These are phyloP conservation scores for Gobio gobio DNA, from an alignment of 2,113 vertebrate genomes.

Conservation along the genomic window DNA sequence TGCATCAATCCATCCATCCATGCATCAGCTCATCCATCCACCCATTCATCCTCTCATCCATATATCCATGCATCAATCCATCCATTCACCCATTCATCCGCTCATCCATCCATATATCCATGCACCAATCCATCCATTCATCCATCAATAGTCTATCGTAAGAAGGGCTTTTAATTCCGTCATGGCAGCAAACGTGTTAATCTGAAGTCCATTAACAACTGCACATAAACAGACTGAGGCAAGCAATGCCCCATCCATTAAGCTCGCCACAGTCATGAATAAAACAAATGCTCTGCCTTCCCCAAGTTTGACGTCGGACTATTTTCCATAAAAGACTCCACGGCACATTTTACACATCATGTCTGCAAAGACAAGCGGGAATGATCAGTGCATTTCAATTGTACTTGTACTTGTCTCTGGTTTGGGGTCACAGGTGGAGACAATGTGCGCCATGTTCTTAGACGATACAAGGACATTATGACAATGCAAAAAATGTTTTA, in stretches of 20 bases:
- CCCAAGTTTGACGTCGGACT: neutral
- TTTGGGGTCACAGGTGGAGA: neutral
- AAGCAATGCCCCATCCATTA: neutral
- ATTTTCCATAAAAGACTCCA: neutral
- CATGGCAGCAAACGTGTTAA: neutral
- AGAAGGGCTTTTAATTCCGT: neutral
- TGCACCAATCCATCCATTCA: neutral
- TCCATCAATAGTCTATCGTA: neutral
- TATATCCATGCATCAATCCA: neutral
- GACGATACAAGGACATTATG: neutral
- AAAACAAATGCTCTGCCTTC: neutral
- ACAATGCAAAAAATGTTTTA: neutral
- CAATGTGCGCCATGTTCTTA: neutral
- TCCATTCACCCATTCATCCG: neutral
- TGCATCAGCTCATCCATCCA: neutral
- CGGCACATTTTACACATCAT: neutral
- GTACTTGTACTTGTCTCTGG: neutral
- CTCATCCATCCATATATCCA: neutral
- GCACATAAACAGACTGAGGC: neutral
- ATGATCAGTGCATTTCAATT: neutral
- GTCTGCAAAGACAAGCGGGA: neutral
- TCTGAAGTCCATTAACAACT: neutral
- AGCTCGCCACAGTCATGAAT: neutral
- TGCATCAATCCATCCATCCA: no score
- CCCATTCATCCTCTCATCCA: neutral